Conservation (phyloP, 2,888 invertebrate genomes). For the Drosophila multiciliata region DNA sequence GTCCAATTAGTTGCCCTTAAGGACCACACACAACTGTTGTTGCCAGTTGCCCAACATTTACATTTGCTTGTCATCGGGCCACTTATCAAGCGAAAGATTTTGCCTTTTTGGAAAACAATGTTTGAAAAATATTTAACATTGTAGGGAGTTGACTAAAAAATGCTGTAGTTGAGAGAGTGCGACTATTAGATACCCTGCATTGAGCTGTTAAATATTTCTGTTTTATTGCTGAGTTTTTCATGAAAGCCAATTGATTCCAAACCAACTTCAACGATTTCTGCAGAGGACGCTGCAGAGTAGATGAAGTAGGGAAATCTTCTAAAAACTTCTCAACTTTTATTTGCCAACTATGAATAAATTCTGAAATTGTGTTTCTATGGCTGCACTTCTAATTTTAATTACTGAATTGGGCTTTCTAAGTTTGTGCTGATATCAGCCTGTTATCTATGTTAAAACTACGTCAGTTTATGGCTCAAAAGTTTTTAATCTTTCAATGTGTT, state of each 20-base stretch:
- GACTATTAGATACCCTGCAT: background rate
- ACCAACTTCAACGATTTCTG: background rate
- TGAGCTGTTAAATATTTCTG: background rate
- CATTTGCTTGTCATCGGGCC: conserved; percentile 12
- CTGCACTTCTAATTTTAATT: background rate
- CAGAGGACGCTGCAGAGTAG: background rate
- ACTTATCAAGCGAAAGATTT: background rate
- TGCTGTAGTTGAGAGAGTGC: background rate
- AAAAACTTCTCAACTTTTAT: conserved; percentile 15
- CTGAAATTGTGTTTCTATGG: conserved; percentile 2
- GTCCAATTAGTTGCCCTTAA: conserved; percentile 9
- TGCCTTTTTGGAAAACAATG: conserved; percentile 17
- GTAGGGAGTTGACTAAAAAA: conserved; percentile 23
- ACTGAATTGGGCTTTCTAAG: background rate
- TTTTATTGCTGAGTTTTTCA: background rate
- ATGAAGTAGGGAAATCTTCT: background rate
- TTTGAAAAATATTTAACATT: conserved; percentile 55
- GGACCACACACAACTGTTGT: conserved; percentile 24
- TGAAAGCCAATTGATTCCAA: background rate
- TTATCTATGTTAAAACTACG: background rate
- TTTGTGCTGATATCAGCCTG: background rate
- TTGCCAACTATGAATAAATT: background rate
- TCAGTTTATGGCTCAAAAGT: background rate
- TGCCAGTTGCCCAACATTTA: conserved; percentile 3
- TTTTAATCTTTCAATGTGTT: background rate